Conservation (phyloP, 2,113 vertebrate genomes). For the Lynx canadensis region DNA sequence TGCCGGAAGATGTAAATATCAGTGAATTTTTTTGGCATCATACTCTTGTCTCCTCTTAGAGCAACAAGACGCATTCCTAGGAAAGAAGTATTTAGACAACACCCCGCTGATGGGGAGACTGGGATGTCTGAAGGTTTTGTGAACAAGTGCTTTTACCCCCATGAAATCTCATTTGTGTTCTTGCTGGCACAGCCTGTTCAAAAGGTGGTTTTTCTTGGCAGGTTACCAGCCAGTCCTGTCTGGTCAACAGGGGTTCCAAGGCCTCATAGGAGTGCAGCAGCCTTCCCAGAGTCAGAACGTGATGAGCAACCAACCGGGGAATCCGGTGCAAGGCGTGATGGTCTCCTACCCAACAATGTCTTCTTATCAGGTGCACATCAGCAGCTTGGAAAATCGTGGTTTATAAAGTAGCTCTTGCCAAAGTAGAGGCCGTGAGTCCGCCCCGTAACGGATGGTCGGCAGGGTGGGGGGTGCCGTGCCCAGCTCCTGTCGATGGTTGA, state of each 20-base stretch:
- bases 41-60: neutral
- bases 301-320: slow-evolving; percentile 88
- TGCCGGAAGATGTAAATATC: neutral
- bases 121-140: neutral
- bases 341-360: slow-evolving; percentile 92
- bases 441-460: rapidly evolving
- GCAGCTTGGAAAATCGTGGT: neutral
- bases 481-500: neutral
- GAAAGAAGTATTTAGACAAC: neutral
- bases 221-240: slow-evolving; percentile 90
- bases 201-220: slow-evolving; percentile 70
- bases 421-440: neutral
- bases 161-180: neutral
- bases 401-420: neutral
- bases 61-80: neutral
- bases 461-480: neutral
- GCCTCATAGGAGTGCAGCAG: slow-evolving; percentile 90
- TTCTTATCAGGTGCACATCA: slow-evolving; percentile 91
- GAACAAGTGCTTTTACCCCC: neutral
- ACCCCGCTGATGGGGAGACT: rapidly evolving
- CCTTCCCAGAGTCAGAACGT: slow-evolving; percentile 89
- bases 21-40: neutral
- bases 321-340: slow-evolving; percentile 90
- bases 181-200: neutral
- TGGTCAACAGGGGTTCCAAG: slow-evolving; percentile 89